Conservation (phyloP, 1,140 invertebrate species). For the Hyphantria cunea region DNA sequence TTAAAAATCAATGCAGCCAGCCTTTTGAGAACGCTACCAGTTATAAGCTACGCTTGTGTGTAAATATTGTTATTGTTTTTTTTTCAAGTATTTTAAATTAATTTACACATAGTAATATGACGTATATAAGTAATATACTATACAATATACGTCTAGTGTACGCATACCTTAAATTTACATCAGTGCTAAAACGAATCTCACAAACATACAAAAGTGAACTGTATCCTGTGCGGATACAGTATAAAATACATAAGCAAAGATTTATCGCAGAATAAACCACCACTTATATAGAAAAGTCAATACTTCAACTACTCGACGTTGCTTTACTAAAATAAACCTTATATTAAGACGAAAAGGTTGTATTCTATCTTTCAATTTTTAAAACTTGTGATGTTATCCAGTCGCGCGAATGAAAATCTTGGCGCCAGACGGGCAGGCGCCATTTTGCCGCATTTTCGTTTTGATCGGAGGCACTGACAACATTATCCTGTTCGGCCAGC, state of each 20-base stretch:
- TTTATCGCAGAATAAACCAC: conserved; percentile 32
- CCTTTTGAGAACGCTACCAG: too few relatives aligned
- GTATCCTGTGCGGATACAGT: neutral
- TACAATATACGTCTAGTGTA: neutral
- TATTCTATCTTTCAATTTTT: neutral
- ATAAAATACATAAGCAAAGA: neutral
- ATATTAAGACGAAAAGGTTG: neutral
- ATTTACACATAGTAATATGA: too few relatives aligned
- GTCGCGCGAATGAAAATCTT: conserved; percentile 42
- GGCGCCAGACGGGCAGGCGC: conserved; percentile 63
- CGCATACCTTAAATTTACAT: conserved; percentile 30
- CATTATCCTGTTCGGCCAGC: conserved; percentile 48
- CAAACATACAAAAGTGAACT: too few relatives aligned
- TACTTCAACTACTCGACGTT: conserved; percentile 41
- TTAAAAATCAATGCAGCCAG: too few relatives aligned
- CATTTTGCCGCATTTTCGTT: conserved; percentile 55
- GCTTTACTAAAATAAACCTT: conserved; percentile 31
- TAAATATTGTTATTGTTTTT: too few relatives aligned
- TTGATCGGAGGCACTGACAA: conserved; percentile 44
- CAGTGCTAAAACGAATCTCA: neutral
- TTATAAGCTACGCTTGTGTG: too few relatives aligned
- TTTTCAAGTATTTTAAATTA: too few relatives aligned
- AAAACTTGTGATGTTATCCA: conserved; percentile 39
- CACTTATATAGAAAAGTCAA: conserved; percentile 53
- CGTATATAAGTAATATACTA: too few relatives aligned